Conservation (phyloP, 2,888 invertebrate species). For the Agrotis segetum region DNA sequence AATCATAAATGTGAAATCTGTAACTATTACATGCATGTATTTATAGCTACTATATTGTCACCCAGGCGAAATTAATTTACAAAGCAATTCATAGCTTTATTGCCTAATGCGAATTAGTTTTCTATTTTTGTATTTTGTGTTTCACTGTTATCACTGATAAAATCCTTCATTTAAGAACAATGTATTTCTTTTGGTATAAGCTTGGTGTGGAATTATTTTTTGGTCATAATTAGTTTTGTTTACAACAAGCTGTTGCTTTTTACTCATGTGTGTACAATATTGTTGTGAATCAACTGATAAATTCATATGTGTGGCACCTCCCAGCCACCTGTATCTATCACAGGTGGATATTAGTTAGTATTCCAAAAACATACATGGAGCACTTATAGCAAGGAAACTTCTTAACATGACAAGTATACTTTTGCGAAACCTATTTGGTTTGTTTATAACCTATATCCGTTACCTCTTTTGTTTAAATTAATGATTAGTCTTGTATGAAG, state of each 20-base stretch:
- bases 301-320: background rate
- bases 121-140: background rate
- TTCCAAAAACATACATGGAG: background rate
- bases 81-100: background rate
- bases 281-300: background rate
- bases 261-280: background rate
- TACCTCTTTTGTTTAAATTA: too few relatives aligned
- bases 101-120: conserved; percentile 20
- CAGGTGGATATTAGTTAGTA: background rate
- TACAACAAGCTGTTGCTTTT: conserved; percentile 6
- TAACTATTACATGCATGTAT: conserved; percentile 15
- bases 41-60: conserved; percentile 19
- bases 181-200: background rate
- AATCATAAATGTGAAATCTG: background rate
- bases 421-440: too few relatives aligned
- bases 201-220: conserved; percentile 4
- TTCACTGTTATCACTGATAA: background rate
- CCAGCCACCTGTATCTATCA: background rate
- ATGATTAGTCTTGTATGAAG: too few relatives aligned
- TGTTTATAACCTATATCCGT: too few relatives aligned
- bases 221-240: background rate
- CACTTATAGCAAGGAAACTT: background rate
- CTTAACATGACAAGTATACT: too few relatives aligned
- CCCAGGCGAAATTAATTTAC: conserved; percentile 19
- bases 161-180: background rate